phyloP scores from a whole-genome alignment of 2,797 vertebrate species.

The Diceros bicornis region DNA sequence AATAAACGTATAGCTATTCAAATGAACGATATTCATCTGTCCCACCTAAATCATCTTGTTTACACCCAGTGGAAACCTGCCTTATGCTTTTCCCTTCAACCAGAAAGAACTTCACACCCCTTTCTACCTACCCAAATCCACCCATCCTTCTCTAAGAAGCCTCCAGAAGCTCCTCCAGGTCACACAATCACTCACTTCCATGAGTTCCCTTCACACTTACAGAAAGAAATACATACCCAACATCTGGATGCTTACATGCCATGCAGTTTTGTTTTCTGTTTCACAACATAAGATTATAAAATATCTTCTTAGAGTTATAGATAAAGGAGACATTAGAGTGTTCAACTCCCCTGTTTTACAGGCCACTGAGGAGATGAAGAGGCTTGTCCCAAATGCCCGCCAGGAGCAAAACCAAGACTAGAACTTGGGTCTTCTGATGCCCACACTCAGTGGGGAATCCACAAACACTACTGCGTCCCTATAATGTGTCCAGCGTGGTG shows the following conservation, averaged over 20 bases:
- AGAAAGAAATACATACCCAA: not conserved
- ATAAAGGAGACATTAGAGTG: not conserved
- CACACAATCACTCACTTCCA: not conserved
- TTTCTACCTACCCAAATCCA: not conserved
- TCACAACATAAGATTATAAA: not conserved
- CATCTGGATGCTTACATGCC: not conserved
- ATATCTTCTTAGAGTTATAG: not conserved
- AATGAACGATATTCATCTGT: not conserved
- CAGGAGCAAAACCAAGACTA: not conserved
- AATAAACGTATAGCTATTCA: not conserved
- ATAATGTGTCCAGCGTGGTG: not conserved
- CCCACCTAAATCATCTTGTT: not conserved
- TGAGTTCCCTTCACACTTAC: not conserved
- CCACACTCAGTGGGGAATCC: too few relatives aligned
- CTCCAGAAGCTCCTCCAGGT: not conserved
- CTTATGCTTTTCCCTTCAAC: not conserved
- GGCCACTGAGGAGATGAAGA: not conserved
- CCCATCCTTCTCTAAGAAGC: not conserved
- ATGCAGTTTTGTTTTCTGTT: constrained; percentile 19
- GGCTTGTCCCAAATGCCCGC: not conserved
- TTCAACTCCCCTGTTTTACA: not conserved
- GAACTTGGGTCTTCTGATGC: not conserved
- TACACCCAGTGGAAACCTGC: not conserved
- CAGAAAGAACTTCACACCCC: not conserved
- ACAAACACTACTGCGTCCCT: not conserved